Evolutionary conservation across 2,797 vertebrate genomes (phyloP).

Genomic region (Gephyroberyx darwinii): DNA sequence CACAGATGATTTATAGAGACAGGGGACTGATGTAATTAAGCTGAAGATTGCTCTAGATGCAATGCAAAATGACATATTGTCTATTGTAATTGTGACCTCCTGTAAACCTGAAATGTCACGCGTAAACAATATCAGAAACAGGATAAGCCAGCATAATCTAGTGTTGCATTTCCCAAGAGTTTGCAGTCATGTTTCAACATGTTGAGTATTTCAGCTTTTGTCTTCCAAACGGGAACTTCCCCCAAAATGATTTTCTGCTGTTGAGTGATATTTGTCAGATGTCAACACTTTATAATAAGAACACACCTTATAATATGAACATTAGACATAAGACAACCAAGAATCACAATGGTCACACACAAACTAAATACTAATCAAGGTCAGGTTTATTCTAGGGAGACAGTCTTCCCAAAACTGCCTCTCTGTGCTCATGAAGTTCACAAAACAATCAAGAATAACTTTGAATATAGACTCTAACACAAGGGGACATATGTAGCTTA

Average conservation of each 20-base stretch:
- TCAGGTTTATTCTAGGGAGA: background rate
- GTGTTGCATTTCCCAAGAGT: conserved; percentile 38
- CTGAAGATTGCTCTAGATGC: background rate
- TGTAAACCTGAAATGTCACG: background rate
- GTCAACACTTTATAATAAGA: conserved; percentile 10
- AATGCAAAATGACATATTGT: background rate
- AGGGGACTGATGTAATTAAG: no score
- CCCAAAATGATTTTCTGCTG: conserved; percentile 56
- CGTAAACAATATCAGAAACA: conserved; percentile 35
- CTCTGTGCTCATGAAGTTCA: no score
- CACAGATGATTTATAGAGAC: background rate
- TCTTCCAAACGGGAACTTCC: conserved; percentile 52
- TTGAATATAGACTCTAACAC: no score
- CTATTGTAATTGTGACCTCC: background rate
- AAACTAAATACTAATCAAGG: background rate
- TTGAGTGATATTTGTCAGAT: conserved; percentile 52
- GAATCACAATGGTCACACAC: background rate
- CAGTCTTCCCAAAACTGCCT: background rate
- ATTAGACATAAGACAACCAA: background rate
- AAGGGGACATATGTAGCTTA: background rate
- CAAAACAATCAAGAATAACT: no score
- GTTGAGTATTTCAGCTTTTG: conserved; percentile 60
- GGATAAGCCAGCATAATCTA: conserved; percentile 11
- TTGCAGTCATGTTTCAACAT: conserved; percentile 57
- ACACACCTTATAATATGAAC: background rate